Evolutionary conservation across 2,113 vertebrate genomes (phyloP).

Genomic region (Cervus canadensis): DNA sequence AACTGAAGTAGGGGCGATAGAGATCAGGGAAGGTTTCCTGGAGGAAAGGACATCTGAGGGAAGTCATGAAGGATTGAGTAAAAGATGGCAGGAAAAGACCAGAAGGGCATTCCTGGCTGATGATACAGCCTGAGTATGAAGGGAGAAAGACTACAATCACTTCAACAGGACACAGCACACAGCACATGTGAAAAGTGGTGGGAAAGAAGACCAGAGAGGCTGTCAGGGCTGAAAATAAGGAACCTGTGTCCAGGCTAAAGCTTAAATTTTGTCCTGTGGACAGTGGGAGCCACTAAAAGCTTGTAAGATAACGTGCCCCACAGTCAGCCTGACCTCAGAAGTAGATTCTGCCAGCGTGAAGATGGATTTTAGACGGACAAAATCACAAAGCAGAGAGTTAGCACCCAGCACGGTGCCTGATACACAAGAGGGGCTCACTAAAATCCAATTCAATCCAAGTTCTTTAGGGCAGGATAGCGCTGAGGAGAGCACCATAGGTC

Average conservation of each 20-base stretch:
- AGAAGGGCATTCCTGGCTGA: not conserved
- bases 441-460: not conserved
- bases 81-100: not conserved
- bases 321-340: not conserved
- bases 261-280: not conserved
- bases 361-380: not conserved
- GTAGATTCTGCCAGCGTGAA: not conserved
- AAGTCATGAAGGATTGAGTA: not conserved
- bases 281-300: not conserved
- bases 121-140: not conserved
- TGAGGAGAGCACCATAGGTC: not conserved
- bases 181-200: not conserved
- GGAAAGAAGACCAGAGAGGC: not conserved
- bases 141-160: not conserved
- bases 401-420: not conserved
- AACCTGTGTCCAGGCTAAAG: not conserved
- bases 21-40: not conserved
- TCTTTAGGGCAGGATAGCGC: not conserved
- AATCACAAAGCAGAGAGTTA: slow-evolving; percentile 12
- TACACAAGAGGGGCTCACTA: not conserved
- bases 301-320: not conserved
- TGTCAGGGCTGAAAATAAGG: not conserved
- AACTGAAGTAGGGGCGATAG: not conserved
- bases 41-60: not conserved
- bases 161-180: not conserved